phyloP scores from a whole-genome alignment of 1,140 invertebrate genomes.

The Cardiocondyla obscurior region DNA sequence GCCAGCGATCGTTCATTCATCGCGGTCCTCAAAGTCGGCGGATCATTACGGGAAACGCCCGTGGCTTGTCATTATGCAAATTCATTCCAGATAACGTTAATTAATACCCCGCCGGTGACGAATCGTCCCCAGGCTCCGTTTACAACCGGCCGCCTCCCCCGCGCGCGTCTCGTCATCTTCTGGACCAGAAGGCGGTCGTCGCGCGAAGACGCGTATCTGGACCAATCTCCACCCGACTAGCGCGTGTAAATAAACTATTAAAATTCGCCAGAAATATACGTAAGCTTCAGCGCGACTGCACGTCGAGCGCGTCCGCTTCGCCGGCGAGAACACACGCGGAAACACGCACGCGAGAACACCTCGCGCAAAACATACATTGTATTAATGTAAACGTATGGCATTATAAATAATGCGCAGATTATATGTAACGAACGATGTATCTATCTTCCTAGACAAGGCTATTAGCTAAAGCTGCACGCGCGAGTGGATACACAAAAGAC shows the following conservation, averaged over 20 bases:
- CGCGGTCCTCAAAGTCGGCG: not conserved
- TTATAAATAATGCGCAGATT: not conserved
- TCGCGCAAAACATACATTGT: not conserved
- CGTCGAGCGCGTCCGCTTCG: not conserved
- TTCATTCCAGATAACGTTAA: conserved; percentile 6
- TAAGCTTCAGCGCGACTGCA: conserved; percentile 1
- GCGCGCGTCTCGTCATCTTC: not conserved
- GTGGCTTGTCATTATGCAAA: conserved; percentile 16
- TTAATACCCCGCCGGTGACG: not conserved
- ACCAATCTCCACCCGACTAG: not conserved
- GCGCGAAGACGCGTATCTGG: not conserved
- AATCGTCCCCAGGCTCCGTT: not conserved
- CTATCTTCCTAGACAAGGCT: not conserved
- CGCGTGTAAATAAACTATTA: conserved; percentile 7
- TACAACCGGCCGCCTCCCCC: too few species aligned
- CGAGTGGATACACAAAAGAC: not conserved
- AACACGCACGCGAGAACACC: not conserved
- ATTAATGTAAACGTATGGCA: not conserved
- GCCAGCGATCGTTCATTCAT: conserved; percentile 17
- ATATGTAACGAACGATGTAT: not conserved
- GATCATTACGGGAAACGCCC: conserved; percentile 11
- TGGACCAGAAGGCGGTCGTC: not conserved
- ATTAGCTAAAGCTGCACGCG: not conserved
- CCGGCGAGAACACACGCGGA: not conserved
- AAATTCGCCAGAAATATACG: conserved; percentile 25